Conservation (phyloP, 2,888 invertebrate species). For the Xestia ashworthii region DNA sequence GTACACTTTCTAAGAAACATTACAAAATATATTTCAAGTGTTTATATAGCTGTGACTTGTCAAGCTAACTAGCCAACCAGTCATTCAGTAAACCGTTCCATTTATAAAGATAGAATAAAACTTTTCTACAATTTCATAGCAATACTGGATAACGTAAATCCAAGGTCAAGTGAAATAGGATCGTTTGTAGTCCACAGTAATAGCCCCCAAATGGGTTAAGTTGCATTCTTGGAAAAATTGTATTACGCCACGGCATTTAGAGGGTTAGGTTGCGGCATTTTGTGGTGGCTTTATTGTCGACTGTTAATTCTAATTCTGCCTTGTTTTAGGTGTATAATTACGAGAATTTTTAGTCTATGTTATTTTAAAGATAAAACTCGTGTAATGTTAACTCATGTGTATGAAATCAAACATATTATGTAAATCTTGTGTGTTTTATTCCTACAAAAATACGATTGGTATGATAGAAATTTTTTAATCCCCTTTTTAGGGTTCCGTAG, state of each 20-base stretch:
- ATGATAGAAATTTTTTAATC: not conserved
- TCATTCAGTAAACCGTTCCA: no score
- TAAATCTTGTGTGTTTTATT: not conserved
- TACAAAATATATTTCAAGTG: not conserved
- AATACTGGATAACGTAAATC: conserved; percentile 39
- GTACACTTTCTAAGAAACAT: not conserved
- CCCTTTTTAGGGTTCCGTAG: no score
- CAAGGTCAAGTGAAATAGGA: conserved; percentile 57
- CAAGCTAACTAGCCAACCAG: not conserved
- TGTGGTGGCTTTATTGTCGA: conserved; percentile 33
- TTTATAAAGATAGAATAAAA: conserved; percentile 11
- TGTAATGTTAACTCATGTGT: not conserved
- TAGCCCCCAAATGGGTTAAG: conserved; percentile 57
- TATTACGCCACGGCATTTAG: conserved; percentile 61
- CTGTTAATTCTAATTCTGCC: conserved; percentile 48
- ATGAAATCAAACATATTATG: not conserved
- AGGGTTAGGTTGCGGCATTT: conserved; percentile 56
- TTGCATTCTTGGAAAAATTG: conserved; percentile 66
- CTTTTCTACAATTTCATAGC: conserved; percentile 29
- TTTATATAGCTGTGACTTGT: not conserved
- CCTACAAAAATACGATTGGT: not conserved
- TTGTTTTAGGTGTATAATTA: conserved; percentile 35
- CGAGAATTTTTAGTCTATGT: conserved; percentile 14
- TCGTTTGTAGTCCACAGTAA: conserved; percentile 49
- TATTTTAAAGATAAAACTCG: not conserved